phyloP scores from a whole-genome alignment of 2,888 invertebrate species.

The Trisateles emortualis region DNA sequence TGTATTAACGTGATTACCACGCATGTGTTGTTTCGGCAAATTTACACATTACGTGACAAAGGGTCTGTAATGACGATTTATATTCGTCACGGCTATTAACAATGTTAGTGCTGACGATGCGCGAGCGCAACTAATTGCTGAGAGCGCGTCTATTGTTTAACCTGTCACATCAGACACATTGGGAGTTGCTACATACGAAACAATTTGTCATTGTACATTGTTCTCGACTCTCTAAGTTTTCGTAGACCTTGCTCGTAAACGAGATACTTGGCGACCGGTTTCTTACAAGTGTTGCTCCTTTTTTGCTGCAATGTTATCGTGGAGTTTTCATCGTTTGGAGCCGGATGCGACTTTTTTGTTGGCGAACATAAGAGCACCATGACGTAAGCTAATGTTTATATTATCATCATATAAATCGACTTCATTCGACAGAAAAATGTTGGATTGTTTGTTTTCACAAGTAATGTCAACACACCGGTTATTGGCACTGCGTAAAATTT shows the following conservation, averaged over 20 bases:
- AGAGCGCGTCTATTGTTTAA: conserved; percentile 70
- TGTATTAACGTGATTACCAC: conserved; percentile 64
- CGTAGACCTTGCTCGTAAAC: conserved; percentile 61
- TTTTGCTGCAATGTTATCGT: conserved; percentile 62
- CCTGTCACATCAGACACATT: conserved; percentile 61
- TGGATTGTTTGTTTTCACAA: conserved; percentile 29
- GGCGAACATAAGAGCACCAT: conserved; percentile 57
- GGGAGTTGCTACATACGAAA: conserved; percentile 62
- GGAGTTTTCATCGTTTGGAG: conserved; percentile 64
- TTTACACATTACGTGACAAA: conserved; percentile 48
- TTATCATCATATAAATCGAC: conserved; percentile 62
- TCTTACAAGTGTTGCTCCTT: conserved; percentile 53
- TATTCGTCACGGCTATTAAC: conserved; percentile 60
- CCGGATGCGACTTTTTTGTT: conserved; percentile 78
- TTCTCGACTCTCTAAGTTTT: conserved; percentile 65
- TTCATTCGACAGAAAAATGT: conserved; percentile 50
- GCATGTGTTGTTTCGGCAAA: conserved; percentile 55
- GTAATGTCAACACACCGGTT: conserved; percentile 23
- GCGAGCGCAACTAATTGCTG: conserved; percentile 61
- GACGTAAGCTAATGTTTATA: conserved; percentile 74
- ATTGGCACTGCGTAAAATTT: conserved; percentile 27
- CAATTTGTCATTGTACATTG: conserved; percentile 67
- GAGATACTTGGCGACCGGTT: conserved; percentile 54
- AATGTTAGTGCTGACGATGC: conserved; percentile 57
- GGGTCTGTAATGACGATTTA: conserved; percentile 52